Percentiles rank a stretch among this genome's conserved stretches.
Conservation (phyloP, 2,888 invertebrate species). For the Poecilus cupreus region DNA sequence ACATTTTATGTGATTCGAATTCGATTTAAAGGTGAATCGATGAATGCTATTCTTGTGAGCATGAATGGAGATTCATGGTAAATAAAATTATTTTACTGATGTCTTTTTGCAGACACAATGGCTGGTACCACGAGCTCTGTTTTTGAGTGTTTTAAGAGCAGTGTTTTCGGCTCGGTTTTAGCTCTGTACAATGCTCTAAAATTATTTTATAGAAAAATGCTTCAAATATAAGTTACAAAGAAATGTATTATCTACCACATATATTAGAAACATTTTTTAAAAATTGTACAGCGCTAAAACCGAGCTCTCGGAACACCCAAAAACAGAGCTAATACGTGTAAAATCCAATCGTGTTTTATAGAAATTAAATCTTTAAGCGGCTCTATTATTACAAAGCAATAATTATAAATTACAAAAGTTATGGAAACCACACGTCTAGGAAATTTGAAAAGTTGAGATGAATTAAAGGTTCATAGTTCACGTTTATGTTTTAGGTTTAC, state of each 20-base stretch:
- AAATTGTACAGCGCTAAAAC: too few species aligned
- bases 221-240: too few species aligned
- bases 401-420: not conserved
- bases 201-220: too few species aligned
- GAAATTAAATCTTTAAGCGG: not conserved
- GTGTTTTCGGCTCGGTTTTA: too few species aligned
- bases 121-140: too few species aligned
- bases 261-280: too few species aligned
- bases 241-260: too few species aligned
- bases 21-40: slow-evolving; percentile 35
- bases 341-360: not conserved
- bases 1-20: slow-evolving; percentile 33
- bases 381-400: not conserved
- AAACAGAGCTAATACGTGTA: too few species aligned
- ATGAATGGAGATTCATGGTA: slow-evolving; percentile 11
- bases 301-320: too few species aligned
- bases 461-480: not conserved
- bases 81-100: slow-evolving; percentile 19
- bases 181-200: too few species aligned
- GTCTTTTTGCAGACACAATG: too few species aligned
- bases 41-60: slow-evolving; percentile 36
- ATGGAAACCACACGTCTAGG: not conserved
- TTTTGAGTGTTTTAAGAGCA: too few species aligned
- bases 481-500: not conserved
- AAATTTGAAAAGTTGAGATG: slow-evolving; percentile 4